Conservation (phyloP, 2,888 invertebrate species). For the Pollenia angustigena region DNA sequence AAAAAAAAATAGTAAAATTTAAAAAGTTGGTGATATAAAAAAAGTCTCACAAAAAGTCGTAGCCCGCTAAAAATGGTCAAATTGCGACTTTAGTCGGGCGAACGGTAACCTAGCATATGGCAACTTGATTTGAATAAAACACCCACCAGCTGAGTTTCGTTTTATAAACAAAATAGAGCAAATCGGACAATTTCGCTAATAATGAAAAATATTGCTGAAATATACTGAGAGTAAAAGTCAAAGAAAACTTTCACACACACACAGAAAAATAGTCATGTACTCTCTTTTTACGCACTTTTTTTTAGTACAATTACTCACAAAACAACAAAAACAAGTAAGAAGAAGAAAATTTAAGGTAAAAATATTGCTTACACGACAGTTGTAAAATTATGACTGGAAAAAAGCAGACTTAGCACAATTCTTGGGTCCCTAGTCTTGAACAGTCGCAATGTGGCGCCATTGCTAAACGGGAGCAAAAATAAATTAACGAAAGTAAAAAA, state of each 20-base stretch:
- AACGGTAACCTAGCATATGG: conserved; percentile 18
- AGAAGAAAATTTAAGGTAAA: conserved; percentile 57
- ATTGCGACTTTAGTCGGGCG: too few relatives aligned
- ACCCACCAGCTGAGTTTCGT: conserved; percentile 61
- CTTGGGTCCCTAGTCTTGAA: conserved; percentile 55
- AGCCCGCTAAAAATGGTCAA: too few relatives aligned
- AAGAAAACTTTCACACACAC: neutral
- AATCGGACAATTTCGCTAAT: conserved; percentile 35
- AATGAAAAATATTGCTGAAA: neutral
- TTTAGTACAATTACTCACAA: too few relatives aligned
- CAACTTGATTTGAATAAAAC: conserved; percentile 47
- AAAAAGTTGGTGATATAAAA: too few relatives aligned
- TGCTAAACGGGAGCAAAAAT: conserved; percentile 62
- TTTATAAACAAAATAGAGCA: conserved; percentile 47
- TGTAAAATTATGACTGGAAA: conserved; percentile 66
- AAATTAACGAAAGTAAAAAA: conserved; percentile 19
- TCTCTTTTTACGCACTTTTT: conserved; percentile 57
- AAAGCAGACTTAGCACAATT: conserved; percentile 63
- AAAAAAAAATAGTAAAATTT: too few relatives aligned
- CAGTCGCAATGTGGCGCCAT: conserved; percentile 69
- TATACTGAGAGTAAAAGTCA: conserved; percentile 32
- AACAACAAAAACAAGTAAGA: conserved; percentile 50
- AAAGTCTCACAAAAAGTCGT: too few relatives aligned
- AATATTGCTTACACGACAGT: conserved; percentile 56
- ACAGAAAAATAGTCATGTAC: neutral